Conservation (phyloP, 2,888 invertebrate species). For the Oscheius sp. region DNA sequence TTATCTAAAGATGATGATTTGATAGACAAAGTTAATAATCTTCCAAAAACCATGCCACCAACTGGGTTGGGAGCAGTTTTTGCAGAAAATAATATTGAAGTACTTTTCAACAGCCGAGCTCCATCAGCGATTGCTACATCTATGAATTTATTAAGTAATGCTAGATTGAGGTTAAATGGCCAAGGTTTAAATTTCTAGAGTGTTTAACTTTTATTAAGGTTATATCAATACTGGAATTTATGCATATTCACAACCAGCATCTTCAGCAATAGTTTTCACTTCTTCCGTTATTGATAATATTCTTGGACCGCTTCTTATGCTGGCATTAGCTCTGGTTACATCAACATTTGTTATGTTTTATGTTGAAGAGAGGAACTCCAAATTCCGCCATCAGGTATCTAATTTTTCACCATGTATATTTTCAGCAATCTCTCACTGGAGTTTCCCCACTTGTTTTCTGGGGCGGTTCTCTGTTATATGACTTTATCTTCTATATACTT, state of each 20-base stretch:
- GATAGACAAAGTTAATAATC: neutral
- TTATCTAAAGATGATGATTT: neutral
- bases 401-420: neutral
- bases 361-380: constrained; percentile 56
- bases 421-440: constrained; percentile 64
- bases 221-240: constrained; percentile 13
- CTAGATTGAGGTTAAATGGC: neutral
- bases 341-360: constrained; percentile 62
- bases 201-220: constrained; percentile 11
- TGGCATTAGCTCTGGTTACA: constrained; percentile 58
- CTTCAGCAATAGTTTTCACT: neutral
- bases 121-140: constrained; percentile 18
- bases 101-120: constrained; percentile 27
- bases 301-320: constrained; percentile 46
- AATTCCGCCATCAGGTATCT: constrained; percentile 61
- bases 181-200: neutral
- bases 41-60: constrained; percentile 26
- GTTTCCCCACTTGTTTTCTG: constrained; percentile 62
- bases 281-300: constrained; percentile 17
- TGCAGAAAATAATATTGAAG: neutral
- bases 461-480: constrained; percentile 52
- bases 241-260: constrained; percentile 7
- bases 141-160: constrained; percentile 29
- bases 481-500: constrained; percentile 50
- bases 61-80: constrained; percentile 30